phyloP scores from a whole-genome alignment of 2,113 vertebrate species.

The Mola mola region DNA sequence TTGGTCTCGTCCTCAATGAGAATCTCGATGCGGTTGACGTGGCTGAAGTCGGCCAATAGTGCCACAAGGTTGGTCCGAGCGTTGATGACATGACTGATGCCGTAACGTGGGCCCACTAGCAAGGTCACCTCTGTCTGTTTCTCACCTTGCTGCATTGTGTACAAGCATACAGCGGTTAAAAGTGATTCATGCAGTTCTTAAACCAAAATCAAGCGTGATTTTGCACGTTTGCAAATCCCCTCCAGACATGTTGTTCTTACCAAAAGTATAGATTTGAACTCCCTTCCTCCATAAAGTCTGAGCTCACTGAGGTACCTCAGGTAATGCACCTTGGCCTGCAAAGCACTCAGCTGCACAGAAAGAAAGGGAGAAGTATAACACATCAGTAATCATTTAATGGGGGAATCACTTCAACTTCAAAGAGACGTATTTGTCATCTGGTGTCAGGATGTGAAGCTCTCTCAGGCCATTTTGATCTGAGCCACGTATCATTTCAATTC shows the following conservation, averaged over 20 bases:
- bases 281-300: conserved; percentile 91
- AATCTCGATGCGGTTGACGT: conserved; percentile 97
- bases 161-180: not conserved
- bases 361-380: conserved; percentile 30
- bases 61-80: conserved; percentile 95
- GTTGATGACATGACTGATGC: conserved; percentile 97
- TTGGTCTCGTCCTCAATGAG: conserved; percentile 92
- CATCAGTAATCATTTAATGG: conserved; percentile 26
- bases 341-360: conserved; percentile 87
- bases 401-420: conserved; percentile 21
- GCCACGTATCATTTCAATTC: conserved; percentile 39
- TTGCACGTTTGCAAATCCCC: not conserved
- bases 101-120: conserved; percentile 92
- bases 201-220: too few relatives aligned
- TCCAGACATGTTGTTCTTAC: conserved; percentile 84
- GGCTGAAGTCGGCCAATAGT: conserved; percentile 96
- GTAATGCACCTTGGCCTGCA: conserved; percentile 99
- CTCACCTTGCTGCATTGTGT: conserved; percentile 87
- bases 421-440: conserved; percentile 24
- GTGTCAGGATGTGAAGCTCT: conserved; percentile 38
- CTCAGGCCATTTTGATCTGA: conserved; percentile 45
- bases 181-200: not conserved
- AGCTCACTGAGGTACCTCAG: conserved; percentile 97
- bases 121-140: conserved; percentile 93
- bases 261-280: conserved; percentile 93